Evolutionary conservation across 1,140 invertebrate genomes (phyloP).

Genomic region (Delia radicum): DNA sequence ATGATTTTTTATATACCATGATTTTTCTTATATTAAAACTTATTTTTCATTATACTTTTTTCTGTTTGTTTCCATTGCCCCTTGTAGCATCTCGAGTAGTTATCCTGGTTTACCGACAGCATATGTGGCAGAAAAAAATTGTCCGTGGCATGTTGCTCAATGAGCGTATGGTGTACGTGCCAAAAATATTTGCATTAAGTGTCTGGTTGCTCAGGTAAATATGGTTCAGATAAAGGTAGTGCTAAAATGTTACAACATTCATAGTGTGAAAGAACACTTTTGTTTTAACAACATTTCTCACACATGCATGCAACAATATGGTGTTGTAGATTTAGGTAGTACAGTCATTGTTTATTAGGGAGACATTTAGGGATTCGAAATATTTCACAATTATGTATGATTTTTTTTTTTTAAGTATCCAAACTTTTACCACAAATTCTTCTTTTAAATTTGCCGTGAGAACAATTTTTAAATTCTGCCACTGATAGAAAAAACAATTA

Average conservation of each 20-base stretch:
- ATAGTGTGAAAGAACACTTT: background rate
- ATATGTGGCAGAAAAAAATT: slow-evolving; percentile 51
- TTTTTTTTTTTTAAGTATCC: no score
- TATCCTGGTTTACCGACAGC: slow-evolving; percentile 49
- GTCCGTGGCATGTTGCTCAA: slow-evolving; percentile 47
- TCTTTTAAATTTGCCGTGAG: no score
- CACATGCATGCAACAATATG: no score
- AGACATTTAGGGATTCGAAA: no score
- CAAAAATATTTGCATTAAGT: slow-evolving; percentile 51
- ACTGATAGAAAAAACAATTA: no score
- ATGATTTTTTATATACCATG: slow-evolving; percentile 13
- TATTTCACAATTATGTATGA: no score
- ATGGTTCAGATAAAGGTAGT: no score
- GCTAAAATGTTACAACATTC: background rate
- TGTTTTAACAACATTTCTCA: no score
- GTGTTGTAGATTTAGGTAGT: no score
- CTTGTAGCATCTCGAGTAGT: slow-evolving; percentile 40
- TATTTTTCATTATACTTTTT: background rate
- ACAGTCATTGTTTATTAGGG: no score
- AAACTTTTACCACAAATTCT: no score
- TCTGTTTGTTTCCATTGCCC: background rate
- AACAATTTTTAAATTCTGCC: no score
- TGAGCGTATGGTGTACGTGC: slow-evolving; percentile 51
- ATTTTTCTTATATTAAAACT: slow-evolving; percentile 4
- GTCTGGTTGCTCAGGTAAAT: slow-evolving; percentile 50